A percentile compares a stretch with the other conserved stretches of the same genome.
Conservation (phyloP, 2,113 vertebrate species). For the Zosterops borbonicus region DNA sequence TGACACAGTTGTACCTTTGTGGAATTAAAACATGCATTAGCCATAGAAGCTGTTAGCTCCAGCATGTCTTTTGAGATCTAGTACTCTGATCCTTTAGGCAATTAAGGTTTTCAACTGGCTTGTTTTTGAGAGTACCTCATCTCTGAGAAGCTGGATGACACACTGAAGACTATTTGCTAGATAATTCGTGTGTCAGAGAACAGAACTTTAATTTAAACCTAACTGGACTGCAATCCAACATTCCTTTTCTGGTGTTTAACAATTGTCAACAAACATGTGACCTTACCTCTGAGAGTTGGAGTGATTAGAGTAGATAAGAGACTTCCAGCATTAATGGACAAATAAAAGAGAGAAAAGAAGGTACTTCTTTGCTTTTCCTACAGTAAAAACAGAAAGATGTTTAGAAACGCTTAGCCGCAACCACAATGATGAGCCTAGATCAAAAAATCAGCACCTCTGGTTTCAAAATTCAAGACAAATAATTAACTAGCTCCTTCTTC, state of each 20-base stretch:
- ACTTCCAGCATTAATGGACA: slow-evolving; percentile 92
- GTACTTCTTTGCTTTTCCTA: slow-evolving; percentile 86
- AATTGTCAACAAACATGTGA: neutral
- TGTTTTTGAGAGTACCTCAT: neutral
- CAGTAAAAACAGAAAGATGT: slow-evolving; percentile 17
- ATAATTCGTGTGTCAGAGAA: neutral
- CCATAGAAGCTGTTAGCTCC: neutral
- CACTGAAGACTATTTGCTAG: neutral
- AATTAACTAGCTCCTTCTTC: neutral
- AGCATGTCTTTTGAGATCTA: neutral
- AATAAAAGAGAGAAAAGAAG: slow-evolving; percentile 96
- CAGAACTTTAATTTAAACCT: neutral
- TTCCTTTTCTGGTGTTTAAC: neutral
- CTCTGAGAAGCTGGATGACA: neutral
- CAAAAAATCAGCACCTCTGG: neutral
- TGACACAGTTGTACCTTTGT: neutral
- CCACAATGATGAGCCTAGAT: neutral
- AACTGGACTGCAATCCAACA: neutral
- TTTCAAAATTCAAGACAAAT: neutral
- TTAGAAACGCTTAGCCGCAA: neutral
- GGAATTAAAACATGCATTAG: neutral
- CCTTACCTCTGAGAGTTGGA: slow-evolving; percentile 87
- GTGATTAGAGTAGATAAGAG: slow-evolving; percentile 92
- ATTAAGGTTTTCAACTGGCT: neutral
- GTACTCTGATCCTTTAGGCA: neutral